phyloP scores from a whole-genome alignment of 2,113 vertebrate species.

The Lampris incognitus region DNA sequence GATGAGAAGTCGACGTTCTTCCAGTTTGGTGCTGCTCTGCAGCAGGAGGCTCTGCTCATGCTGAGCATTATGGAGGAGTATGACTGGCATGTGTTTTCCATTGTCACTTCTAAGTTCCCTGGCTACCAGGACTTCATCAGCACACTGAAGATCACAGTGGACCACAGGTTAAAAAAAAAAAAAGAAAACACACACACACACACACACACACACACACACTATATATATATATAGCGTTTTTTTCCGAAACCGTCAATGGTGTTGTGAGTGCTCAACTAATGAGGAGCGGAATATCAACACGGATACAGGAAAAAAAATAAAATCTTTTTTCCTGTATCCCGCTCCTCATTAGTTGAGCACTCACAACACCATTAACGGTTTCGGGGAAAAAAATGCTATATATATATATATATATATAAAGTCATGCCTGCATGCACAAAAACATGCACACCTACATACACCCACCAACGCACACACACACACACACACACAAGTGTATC shows the following conservation, averaged over 20 bases:
- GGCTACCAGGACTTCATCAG: slow-evolving; percentile 95
- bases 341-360: too few species aligned
- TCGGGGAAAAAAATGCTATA: too few species aligned
- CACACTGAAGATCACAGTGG: slow-evolving; percentile 91
- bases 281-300: not conserved
- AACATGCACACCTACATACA: slow-evolving; percentile 18
- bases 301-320: not conserved
- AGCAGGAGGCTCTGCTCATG: slow-evolving; percentile 96
- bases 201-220: slow-evolving; percentile 3
- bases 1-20: slow-evolving; percentile 96
- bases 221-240: too few species aligned
- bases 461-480: not conserved
- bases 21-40: slow-evolving; percentile 97
- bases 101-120: slow-evolving; percentile 97
- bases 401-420: too few species aligned
- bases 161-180: slow-evolving; percentile 72
- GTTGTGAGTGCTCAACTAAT: too few species aligned
- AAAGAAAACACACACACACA: slow-evolving; percentile 12
- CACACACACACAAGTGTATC: not conserved
- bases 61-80: slow-evolving; percentile 98
- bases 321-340: too few species aligned
- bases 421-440: too few species aligned
- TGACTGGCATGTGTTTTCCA: slow-evolving; percentile 97
- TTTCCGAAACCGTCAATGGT: too few species aligned
- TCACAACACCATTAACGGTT: too few species aligned